Base-by-base conservation (phyloP, 2,113 vertebrate genomes). In the Syngnathoides biaculeatus region DNA sequence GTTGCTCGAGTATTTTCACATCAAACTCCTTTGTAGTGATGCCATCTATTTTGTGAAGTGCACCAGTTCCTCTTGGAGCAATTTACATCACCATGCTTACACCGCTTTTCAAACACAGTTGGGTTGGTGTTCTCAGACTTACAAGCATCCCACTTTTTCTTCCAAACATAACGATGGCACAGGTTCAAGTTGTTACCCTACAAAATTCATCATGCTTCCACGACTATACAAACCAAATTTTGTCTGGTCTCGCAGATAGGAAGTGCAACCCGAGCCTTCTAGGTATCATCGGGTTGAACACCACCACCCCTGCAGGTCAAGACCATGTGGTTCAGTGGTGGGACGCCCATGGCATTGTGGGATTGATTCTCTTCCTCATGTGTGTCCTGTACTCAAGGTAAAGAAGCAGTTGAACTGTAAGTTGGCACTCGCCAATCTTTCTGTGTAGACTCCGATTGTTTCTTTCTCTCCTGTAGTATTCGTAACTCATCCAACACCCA, bases 351-450 rank as follows among this genome's bases (percentile, higher is more conserved):
- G 96, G 97, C 50, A 95, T 99, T 84, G 94, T 99, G 73, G 97
- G 97, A 73, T 89, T 99, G 77, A 84, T 98, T 75, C 89, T 99
- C 27, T 99, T 98, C 87, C 84, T 99, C 70, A 81, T 98, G 75
- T 99, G 97, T 90, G 97, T 98, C 76, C 93, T 99, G 52, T 99
- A 99, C 77, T 98, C 97, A 69, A 99, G 97, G 97, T 99, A 57
- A 78, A 71, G 10, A 47, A 2, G 11, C 20, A 43, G 40, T 7
- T 24, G 17, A 27, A 7, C 26, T 30, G 1, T 55, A 27, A 27
- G 27, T 15, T 15, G 26, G 2, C 55, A 7, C 26, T 5, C 13
- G 3, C 14, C 53, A 15, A 15, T 57, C 55, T 30, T 8, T 39
- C 7, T 39, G 0, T 11, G 8, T 39, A n/a, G 35, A 39, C 58